Percentiles rank a stretch among this genome's conserved stretches.
These are phyloP conservation scores for Eudasyphora cyanicolor DNA, from an alignment of 2,888 invertebrate species.

Conservation along the genomic window DNA sequence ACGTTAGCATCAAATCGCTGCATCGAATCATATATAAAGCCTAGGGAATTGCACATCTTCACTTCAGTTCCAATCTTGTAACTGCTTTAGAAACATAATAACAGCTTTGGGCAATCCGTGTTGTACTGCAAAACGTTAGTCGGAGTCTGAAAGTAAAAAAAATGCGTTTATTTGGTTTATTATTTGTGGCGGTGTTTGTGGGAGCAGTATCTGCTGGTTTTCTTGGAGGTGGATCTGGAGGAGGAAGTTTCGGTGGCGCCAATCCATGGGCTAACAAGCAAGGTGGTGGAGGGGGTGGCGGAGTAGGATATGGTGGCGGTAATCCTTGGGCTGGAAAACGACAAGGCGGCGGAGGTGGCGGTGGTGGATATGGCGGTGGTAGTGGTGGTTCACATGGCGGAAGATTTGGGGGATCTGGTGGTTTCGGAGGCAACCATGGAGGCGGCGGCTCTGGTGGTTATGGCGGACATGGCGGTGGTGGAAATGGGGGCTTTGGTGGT, in stretches of 20 bases:
- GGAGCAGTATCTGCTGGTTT: constrained; percentile 46
- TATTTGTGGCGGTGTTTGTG: constrained; percentile 25
- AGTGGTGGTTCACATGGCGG: constrained; percentile 20
- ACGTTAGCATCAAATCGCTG: constrained; percentile 20
- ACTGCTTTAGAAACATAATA: constrained; percentile 40
- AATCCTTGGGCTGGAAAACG: constrained; percentile 13
- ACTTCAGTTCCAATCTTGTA: constrained; percentile 43
- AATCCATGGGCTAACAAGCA: constrained; percentile 23
- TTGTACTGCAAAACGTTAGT: too few relatives aligned
- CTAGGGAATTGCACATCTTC: constrained; percentile 29
- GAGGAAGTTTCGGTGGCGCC: constrained; percentile 47
- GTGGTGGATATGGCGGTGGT: constrained; percentile 40
- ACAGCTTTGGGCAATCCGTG: not conserved
- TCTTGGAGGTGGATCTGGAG: constrained; percentile 44
- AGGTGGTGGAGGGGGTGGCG: constrained; percentile 40
- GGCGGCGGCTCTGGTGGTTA: constrained; percentile 53
- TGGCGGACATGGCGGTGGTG: constrained; percentile 51
- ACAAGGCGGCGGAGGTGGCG: constrained; percentile 36
- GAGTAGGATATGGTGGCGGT: constrained; percentile 27
- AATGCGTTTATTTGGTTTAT: constrained; percentile 45
- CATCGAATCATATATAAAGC: constrained; percentile 54
- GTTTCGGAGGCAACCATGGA: constrained; percentile 54
- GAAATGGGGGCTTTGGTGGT: not conserved
- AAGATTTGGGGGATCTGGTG: not conserved
- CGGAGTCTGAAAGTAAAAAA: not conserved